phyloP scores from a whole-genome alignment of 2,113 vertebrate genomes.

The Cebus imitator region DNA sequence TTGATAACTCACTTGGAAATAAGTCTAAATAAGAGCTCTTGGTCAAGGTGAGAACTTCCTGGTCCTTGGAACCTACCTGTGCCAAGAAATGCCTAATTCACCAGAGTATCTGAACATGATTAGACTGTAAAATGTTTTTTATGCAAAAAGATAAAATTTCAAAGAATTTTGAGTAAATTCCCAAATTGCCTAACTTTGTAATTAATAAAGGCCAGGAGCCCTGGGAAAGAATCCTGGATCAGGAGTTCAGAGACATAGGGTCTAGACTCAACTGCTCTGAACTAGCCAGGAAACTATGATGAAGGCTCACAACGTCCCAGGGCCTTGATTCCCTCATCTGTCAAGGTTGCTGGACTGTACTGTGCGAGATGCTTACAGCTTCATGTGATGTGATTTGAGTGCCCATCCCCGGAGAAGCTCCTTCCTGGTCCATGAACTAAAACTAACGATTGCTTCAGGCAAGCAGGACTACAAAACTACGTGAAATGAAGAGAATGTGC shows the following conservation, averaged over 20 bases:
- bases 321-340: not conserved
- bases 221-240: not conserved
- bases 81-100: conserved; percentile 12
- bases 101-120: conserved; percentile 1
- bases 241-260: not conserved
- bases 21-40: conserved; percentile 16
- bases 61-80: not conserved
- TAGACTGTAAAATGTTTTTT: not conserved
- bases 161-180: not conserved
- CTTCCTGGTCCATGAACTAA: conserved; percentile 51
- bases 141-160: not conserved
- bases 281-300: not conserved
- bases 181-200: not conserved
- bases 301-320: not conserved
- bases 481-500: not conserved
- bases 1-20: conserved; percentile 8
- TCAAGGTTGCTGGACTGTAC: not conserved
- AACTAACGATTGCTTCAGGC: conserved; percentile 46
- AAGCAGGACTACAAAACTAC: not conserved
- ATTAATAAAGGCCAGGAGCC: not conserved
- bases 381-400: conserved; percentile 27
- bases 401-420: conserved; percentile 53
- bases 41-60: not conserved
- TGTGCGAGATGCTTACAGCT: not conserved
- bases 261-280: not conserved